These are phyloP conservation scores for Rhinopithecus roxellana DNA, from an alignment of 2,113 vertebrate genomes.

Conservation along the genomic window DNA sequence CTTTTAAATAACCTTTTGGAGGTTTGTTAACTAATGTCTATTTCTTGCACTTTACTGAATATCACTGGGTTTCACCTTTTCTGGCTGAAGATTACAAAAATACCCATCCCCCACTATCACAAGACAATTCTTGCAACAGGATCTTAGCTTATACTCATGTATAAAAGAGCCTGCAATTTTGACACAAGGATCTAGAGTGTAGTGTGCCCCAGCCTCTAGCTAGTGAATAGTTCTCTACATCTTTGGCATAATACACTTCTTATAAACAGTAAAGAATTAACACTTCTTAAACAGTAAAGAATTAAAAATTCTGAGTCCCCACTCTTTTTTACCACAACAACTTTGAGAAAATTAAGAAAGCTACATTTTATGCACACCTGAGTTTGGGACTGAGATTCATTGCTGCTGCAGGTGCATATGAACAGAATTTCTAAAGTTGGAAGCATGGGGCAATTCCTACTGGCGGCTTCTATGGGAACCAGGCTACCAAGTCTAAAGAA, in stretches of 20 bases:
- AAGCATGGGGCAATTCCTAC: background rate
- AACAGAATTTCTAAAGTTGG: slow-evolving; percentile 41
- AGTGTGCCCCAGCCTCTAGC: background rate
- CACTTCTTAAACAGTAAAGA: background rate
- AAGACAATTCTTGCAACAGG: background rate
- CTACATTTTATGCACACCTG: slow-evolving; percentile 53
- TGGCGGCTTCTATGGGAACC: slow-evolving; percentile 31
- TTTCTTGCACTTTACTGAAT: background rate
- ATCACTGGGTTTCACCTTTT: background rate
- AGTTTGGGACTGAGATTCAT: slow-evolving; percentile 26
- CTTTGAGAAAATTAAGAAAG: slow-evolving; percentile 55
- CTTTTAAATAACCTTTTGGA: background rate
- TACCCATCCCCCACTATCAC: background rate
- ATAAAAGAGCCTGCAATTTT: background rate
- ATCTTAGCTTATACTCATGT: background rate
- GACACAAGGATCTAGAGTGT: background rate
- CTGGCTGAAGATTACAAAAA: background rate
- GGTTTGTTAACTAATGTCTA: background rate
- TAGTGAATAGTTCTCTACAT: background rate
- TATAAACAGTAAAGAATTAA: slow-evolving; percentile 18
- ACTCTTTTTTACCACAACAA: slow-evolving; percentile 13
- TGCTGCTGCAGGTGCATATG: background rate
- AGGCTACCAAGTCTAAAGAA: slow-evolving; percentile 33
- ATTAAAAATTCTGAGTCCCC: slow-evolving; percentile 42
- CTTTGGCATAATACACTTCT: background rate